Evolutionary conservation across 2,113 vertebrate genomes (phyloP).

Genomic region (Channa argus): DNA sequence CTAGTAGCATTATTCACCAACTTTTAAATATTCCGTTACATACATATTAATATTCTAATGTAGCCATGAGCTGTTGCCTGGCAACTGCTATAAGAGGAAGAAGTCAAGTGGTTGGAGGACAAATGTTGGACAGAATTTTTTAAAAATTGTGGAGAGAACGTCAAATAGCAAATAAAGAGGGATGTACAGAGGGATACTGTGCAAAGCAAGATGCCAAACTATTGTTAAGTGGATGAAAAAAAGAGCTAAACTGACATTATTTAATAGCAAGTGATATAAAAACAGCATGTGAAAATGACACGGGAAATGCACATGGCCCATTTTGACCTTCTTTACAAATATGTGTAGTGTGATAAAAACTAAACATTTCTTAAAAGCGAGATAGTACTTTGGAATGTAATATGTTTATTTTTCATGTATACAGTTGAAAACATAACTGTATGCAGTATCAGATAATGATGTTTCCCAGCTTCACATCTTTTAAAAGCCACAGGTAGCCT

Average conservation of each 20-base stretch:
- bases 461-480: no score
- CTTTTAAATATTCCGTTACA: constrained; percentile 56
- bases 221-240: no score
- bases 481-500: no score
- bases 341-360: not conserved
- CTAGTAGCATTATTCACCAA: constrained; percentile 16
- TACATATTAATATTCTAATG: constrained; percentile 67
- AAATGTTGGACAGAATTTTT: constrained; percentile 52
- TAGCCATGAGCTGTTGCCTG: constrained; percentile 65
- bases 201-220: not conserved
- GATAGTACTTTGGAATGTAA: no score
- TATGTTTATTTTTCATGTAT: no score
- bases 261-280: not conserved
- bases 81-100: constrained; percentile 67
- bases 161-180: constrained; percentile 38
- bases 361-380: no score
- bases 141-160: constrained; percentile 36
- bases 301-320: not conserved
- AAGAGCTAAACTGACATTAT: not conserved
- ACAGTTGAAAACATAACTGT: no score
- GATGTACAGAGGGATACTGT: not conserved
- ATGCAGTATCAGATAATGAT: no score
- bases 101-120: constrained; percentile 61
- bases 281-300: not conserved
- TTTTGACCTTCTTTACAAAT: not conserved